Conservation (phyloP, 2,888 invertebrate species). For the Notodonta ziczac region DNA sequence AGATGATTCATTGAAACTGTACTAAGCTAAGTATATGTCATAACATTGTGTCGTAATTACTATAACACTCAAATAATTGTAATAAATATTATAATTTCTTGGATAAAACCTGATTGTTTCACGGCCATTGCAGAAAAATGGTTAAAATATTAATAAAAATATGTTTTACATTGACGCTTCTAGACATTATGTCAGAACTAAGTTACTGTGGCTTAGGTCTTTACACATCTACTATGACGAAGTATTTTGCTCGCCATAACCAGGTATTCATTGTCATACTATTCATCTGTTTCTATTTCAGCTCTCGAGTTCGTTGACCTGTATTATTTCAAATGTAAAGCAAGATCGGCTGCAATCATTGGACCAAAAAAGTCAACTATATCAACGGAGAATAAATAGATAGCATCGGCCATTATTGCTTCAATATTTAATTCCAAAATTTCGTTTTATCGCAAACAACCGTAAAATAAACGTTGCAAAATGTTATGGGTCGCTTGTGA, state of each 20-base stretch:
- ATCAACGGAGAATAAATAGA: slow-evolving; percentile 36
- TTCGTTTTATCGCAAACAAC: slow-evolving; percentile 42
- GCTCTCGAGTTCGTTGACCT: slow-evolving; percentile 20
- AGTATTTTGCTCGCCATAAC: slow-evolving; percentile 6
- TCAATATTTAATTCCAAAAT: slow-evolving; percentile 44
- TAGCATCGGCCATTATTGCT: slow-evolving; percentile 36
- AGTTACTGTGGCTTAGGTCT: no score
- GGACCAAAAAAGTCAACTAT: slow-evolving; percentile 32
- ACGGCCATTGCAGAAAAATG: no score
- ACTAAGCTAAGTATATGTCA: no score
- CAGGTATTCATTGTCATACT: slow-evolving; percentile 14
- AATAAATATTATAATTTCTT: no score
- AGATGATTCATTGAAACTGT: no score
- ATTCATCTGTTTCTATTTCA: slow-evolving; percentile 16
- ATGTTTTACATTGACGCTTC: no score
- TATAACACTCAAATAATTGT: no score
- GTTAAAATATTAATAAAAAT: no score
- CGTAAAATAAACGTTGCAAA: slow-evolving; percentile 55
- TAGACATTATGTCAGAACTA: no score
- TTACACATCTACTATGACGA: no score
- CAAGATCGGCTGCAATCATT: slow-evolving; percentile 28
- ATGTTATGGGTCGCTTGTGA: slow-evolving; percentile 49
- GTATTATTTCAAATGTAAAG: slow-evolving; percentile 25
- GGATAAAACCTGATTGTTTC: no score
- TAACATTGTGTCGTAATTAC: no score